Conservation (phyloP, 2,888 invertebrate genomes). For the Scaptodrosophila latifasciaeformis region DNA sequence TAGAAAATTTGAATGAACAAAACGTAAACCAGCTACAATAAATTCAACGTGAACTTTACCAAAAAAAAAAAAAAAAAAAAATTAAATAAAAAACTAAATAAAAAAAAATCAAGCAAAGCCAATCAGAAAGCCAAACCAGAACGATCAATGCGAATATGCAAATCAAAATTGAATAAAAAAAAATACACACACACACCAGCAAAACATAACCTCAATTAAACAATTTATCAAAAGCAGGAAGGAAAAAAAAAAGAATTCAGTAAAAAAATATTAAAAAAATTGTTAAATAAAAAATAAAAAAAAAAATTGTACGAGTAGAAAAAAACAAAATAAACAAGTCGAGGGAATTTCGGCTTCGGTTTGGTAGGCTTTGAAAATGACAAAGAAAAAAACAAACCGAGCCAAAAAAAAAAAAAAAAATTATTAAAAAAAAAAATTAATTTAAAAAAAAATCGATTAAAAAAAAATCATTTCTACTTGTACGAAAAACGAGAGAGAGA, state of each 20-base stretch:
- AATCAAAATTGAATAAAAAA: slow-evolving; percentile 4
- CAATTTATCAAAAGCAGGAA: neutral
- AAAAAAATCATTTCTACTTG: too few relatives aligned
- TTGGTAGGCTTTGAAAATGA: slow-evolving; percentile 20
- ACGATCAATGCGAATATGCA: slow-evolving; percentile 2
- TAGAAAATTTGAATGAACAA: slow-evolving; percentile 62
- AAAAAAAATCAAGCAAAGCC: too few relatives aligned
- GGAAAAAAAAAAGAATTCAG: too few relatives aligned
- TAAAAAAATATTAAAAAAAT: too few relatives aligned
- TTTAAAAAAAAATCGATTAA: too few relatives aligned
- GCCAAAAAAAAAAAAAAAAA: neutral
- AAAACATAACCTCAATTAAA: neutral
- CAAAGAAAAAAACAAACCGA: slow-evolving; percentile 6
- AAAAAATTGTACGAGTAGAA: slow-evolving; percentile 1
- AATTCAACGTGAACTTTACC: slow-evolving; percentile 41
- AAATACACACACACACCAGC: slow-evolving; percentile 10
- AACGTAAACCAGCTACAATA: slow-evolving; percentile 64
- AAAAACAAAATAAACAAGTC: neutral
- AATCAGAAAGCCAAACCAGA: too few relatives aligned
- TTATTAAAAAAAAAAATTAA: slow-evolving; percentile 11
- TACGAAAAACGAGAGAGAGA: too few relatives aligned
- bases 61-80: slow-evolving; percentile 23
- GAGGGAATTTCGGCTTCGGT: neutral
- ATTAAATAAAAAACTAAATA: slow-evolving; percentile 3
- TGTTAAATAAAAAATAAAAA: slow-evolving; percentile 11